phyloP scores from a whole-genome alignment of 2,888 invertebrate species.

The Allophyes oxyacanthae region DNA sequence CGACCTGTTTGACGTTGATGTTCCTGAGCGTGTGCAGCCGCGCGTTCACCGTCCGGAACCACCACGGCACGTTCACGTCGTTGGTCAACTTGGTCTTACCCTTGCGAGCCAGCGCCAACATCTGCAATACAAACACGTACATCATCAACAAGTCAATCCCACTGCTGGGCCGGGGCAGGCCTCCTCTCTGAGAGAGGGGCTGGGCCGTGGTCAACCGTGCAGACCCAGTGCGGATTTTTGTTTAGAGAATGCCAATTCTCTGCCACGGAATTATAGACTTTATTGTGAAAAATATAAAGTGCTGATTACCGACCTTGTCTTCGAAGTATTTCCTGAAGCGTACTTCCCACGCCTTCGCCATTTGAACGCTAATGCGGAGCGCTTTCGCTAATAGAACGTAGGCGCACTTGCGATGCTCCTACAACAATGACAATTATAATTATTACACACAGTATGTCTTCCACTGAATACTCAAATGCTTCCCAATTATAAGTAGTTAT shows the following conservation, averaged over 20 bases:
- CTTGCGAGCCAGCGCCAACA: neutral
- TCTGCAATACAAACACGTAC: neutral
- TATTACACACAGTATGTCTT: no score
- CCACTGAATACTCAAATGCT: neutral
- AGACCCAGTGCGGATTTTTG: no score
- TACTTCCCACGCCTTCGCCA: constrained; percentile 21
- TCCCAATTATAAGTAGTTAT: no score
- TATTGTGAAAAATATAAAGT: neutral
- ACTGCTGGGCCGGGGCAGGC: no score
- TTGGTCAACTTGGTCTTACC: neutral
- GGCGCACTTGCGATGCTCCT: constrained; percentile 22
- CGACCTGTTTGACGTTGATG: neutral
- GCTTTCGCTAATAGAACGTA: constrained; percentile 2
- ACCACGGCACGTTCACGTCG: neutral
- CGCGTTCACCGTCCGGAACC: neutral
- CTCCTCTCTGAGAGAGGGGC: no score
- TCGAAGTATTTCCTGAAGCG: constrained; percentile 16
- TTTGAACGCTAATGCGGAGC: constrained; percentile 1
- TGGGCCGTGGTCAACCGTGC: no score
- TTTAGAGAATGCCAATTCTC: no score
- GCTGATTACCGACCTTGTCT: neutral
- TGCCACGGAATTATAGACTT: no score
- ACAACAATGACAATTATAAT: neutral
- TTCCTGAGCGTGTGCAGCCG: constrained; percentile 5
- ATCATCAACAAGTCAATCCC: neutral